Percentiles rank a stretch among this genome's conserved stretches.
These are phyloP conservation scores for Hiodon alosoides DNA, from an alignment of 2,113 vertebrate genomes.

Conservation along the genomic window DNA sequence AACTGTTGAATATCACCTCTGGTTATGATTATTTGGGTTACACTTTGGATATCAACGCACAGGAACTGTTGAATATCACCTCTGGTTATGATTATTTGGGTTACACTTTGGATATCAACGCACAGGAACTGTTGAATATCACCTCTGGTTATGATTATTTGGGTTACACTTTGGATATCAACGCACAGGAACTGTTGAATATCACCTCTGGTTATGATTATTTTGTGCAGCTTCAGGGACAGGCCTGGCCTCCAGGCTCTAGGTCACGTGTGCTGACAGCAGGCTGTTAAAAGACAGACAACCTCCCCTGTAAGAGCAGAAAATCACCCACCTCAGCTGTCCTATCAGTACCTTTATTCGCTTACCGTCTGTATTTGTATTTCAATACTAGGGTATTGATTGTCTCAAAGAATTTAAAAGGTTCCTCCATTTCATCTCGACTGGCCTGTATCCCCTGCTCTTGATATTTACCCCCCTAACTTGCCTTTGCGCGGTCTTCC, in stretches of 20 bases:
- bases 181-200: background rate
- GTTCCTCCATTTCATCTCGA: too few species aligned
- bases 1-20: too few species aligned
- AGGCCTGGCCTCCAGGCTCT: constrained; percentile 17
- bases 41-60: too few species aligned
- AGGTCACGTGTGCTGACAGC: constrained; percentile 46
- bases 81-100: too few species aligned
- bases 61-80: too few species aligned
- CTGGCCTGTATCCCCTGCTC: background rate
- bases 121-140: background rate
- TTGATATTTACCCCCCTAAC: background rate
- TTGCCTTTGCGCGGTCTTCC: background rate
- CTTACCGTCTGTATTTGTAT: background rate
- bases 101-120: too few species aligned
- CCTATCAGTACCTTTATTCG: too few species aligned
- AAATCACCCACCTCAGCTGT: constrained; percentile 67
- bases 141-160: too few species aligned
- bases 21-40: too few species aligned
- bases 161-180: too few species aligned
- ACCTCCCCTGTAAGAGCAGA: constrained; percentile 68
- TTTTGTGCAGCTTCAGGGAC: constrained; percentile 46
- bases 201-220: background rate
- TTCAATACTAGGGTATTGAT: too few species aligned
- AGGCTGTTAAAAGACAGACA: constrained; percentile 55
- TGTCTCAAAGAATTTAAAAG: too few species aligned